Base-by-base conservation (phyloP, 2,113 vertebrate genomes). In the Pygoscelis antarcticus region DNA sequence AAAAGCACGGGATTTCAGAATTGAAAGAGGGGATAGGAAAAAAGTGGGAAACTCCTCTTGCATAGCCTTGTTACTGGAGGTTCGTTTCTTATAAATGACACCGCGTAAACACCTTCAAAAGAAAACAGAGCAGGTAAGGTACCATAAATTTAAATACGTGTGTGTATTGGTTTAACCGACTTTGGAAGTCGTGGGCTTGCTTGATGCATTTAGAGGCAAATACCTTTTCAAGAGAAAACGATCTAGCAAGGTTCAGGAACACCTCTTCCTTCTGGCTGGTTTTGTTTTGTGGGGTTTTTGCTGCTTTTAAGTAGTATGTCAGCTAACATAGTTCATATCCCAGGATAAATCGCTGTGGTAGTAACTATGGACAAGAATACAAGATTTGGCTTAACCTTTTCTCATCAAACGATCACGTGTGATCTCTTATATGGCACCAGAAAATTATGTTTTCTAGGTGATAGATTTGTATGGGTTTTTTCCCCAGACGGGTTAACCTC, bases 91-190 rank as follows among this genome's bases (percentile, higher is more conserved):
- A 7, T 2, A 66, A 76, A 38, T 19, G n/a, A 22, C 8, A 7
- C 38, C 0, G 4, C 2, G 2, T 30, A 47, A 65, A 46, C 69
- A 57, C 55, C 42, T 74, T 77, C 34, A 38, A 25, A 40, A 55
- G 68, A n/a, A 36, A 55, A 13, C 34, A 40, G 47, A 29, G 25
- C 7, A 30, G 85, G 9, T 7, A 20, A 21, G 15, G 36, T 38
- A 19, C 42, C 20, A 1, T 40, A 6, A 6, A 34, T 34, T 18
- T 32, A n/a, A 44, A 61, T 32, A 11, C 1, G 0, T 1, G 0
- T 16, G 29, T 25, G 4, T 36, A 2, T 32, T 32, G 36, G 7
- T 89, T 44, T 47, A 27, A 23, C 52, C 52, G 54, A 11, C 36
- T 52, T 23, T 3, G 60, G 46, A 46, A 54, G 46, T 7, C 6